Base-by-base conservation (phyloP, 2,888 invertebrate genomes). In the Venustoraphidia nigricollis region DNA sequence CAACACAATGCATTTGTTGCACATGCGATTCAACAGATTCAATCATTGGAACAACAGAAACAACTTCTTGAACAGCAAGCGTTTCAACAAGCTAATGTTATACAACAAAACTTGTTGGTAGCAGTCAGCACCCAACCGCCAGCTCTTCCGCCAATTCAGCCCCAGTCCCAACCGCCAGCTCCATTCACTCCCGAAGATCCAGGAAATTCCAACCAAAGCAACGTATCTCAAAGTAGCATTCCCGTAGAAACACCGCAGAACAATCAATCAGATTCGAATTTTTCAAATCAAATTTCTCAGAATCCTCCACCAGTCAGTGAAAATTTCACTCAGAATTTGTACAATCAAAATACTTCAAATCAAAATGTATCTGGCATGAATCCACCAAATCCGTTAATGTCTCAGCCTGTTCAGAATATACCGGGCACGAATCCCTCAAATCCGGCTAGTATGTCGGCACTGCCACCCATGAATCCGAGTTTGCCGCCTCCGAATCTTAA, bases 1-100 rank as follows among this genome's bases (percentile, higher is more conserved):
- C 97, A 98, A 63, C 97, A 98, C 70, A 88, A 93, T 66, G 89
- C 94, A 10, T 97, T 94, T 64, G 87, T 92, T 10, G 78, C 83
- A 50, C 97, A 97, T 68, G 86, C 94, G 8, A 74, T 86, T 67
- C 83, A 88, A 62, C 91, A 91, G 66, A 88, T 93, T 58, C 83
- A 87, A 59, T 86, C 82, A 57, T 69, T 86, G 45, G 87, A 90
- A 62, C 81, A 84, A 63, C 87, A 88, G 62, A 86, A 82, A 59
- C 76, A 79, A 54, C 73, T 74, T 0, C 63, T 82, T 36, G 70
- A 69, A 52, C 74, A 71, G 59, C 71, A 67, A 56, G 60, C 64
- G 46, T 65, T 65, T n/a, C 62, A 67, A 36, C 60, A 71, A n/a
- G 65, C 67, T 54, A 56, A 64, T 37, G 52, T 62, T 17, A 39